Evolutionary conservation across 2,888 invertebrate species (phyloP).

Genomic region (Agrypnus murinus): DNA sequence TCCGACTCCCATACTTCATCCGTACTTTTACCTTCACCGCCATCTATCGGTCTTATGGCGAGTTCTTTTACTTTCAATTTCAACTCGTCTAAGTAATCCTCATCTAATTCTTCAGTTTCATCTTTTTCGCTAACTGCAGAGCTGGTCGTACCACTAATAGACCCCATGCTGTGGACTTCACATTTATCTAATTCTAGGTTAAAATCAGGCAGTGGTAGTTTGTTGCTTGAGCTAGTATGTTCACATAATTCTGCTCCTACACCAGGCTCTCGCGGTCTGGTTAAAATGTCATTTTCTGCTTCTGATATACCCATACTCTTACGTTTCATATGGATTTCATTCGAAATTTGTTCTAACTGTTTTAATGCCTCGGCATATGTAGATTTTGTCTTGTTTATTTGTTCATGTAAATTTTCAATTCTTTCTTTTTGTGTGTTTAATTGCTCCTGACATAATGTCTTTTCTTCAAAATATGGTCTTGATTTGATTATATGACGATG

Average conservation of each 20-base stretch:
- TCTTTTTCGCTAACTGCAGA: slow-evolving; percentile 73
- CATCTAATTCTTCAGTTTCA: slow-evolving; percentile 66
- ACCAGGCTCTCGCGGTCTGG: slow-evolving; percentile 77
- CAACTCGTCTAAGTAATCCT: slow-evolving; percentile 78
- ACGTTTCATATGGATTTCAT: slow-evolving; percentile 88
- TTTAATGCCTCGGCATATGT: slow-evolving; percentile 88
- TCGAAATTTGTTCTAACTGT: slow-evolving; percentile 91
- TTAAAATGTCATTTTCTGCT: slow-evolving; percentile 69
- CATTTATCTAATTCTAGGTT: slow-evolving; percentile 76
- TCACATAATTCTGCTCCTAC: slow-evolving; percentile 77
- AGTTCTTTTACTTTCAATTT: slow-evolving; percentile 82
- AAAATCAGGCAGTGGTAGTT: slow-evolving; percentile 71
- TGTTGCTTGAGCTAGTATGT: slow-evolving; percentile 45
- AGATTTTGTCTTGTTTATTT: slow-evolving; percentile 85
- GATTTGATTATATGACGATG: slow-evolving; percentile 90
- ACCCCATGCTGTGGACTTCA: slow-evolving; percentile 74
- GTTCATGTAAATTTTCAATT: slow-evolving; percentile 86
- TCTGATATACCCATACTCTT: slow-evolving; percentile 69
- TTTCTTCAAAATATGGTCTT: slow-evolving; percentile 93
- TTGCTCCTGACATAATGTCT: slow-evolving; percentile 89
- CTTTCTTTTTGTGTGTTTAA: slow-evolving; percentile 89
- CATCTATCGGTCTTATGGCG: slow-evolving; percentile 83
- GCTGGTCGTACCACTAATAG: slow-evolving; percentile 73
- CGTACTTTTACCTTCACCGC: slow-evolving; percentile 79
- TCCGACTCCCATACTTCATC: slow-evolving; percentile 84